These are phyloP conservation scores for Notiomystis cincta DNA, from an alignment of 2,113 vertebrate genomes.

Conservation along the genomic window DNA sequence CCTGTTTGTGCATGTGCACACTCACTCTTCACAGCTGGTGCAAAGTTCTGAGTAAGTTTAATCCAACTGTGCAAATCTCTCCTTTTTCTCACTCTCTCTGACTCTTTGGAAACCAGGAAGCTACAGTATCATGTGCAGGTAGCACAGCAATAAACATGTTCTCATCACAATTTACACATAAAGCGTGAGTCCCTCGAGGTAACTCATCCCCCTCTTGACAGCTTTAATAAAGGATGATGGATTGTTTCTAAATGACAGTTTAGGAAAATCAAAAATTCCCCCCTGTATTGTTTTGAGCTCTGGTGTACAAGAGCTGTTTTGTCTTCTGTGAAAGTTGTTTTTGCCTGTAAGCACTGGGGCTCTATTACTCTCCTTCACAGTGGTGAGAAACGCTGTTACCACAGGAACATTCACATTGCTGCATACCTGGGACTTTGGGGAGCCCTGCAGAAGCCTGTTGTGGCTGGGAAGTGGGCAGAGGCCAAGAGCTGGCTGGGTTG, in stretches of 20 bases:
- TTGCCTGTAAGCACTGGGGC: slow-evolving; percentile 23
- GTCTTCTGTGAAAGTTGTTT: slow-evolving; percentile 44
- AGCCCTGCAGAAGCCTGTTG: neutral
- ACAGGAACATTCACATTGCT: neutral
- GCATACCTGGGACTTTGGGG: neutral
- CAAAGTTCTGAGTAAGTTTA: neutral
- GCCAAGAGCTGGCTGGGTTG: neutral
- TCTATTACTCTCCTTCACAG: neutral
- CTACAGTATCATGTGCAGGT: neutral
- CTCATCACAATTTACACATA: slow-evolving; percentile 38
- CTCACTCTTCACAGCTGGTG: fast-evolving
- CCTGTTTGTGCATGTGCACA: neutral
- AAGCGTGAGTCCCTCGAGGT: slow-evolving; percentile 11
- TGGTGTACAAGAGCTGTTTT: slow-evolving; percentile 26
- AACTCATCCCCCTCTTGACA: slow-evolving; percentile 38
- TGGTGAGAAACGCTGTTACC: neutral
- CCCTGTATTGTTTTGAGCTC: neutral
- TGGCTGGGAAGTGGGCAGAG: neutral
- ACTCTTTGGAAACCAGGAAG: neutral
- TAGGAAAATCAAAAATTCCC: slow-evolving; percentile 48
- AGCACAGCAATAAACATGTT: slow-evolving; percentile 23
- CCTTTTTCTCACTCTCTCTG: neutral
- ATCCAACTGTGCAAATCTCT: neutral
- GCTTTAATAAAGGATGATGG: slow-evolving; percentile 61
- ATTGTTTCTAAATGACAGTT: slow-evolving; percentile 53